Evolutionary conservation across 2,888 invertebrate species (phyloP), one percentile per base, ranked within the genome.

Genomic region (Cerceris ruficornis): DNA sequence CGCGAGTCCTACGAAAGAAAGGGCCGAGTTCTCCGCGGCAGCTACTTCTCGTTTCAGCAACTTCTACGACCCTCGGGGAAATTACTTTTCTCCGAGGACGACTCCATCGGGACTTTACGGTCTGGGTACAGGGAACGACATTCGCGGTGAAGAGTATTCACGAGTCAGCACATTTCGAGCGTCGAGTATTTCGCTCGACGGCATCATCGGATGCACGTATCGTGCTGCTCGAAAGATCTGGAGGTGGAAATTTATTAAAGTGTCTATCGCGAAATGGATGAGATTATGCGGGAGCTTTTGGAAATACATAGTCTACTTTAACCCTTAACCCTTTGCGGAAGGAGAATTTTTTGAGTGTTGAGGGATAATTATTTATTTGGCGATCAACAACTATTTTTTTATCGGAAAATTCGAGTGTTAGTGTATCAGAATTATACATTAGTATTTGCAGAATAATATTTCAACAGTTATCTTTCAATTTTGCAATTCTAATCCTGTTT

Each of bases 11-110:
- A 60, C 17, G 69, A 60, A 75, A 60, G 72, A 69, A 71, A 68
- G 46, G 58, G 58, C 61, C 14, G 49, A 7, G 9, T 42, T 61
- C 46, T 55, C 55, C 17, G 67, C 71, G 43, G 42, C 54, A 60
- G 62, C 68, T 59, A 60, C 57, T 55, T 46, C 52, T 43, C 60
- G 69, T 15, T 42, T 49, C 46, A 42, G 59, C 41, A 77, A 73
- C 73, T 81, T 76, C 68, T 54, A 54, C 72, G 72, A 72, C 43
- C 54, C 70, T 67, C 65, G 61, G 77, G 66, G 43, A 81, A 74
- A 81, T 81, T 74, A 74, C 70, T 67, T 81, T 81, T 28, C 61
- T 66, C 69, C 54, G 41, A n/a, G 69, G 54, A 73, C 66, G 67
- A 65, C 49, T 66, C 69, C 54, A 60, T 39, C 57, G 57, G 59